Conservation (phyloP, 2,113 vertebrate genomes). For the Axis porcinus region DNA sequence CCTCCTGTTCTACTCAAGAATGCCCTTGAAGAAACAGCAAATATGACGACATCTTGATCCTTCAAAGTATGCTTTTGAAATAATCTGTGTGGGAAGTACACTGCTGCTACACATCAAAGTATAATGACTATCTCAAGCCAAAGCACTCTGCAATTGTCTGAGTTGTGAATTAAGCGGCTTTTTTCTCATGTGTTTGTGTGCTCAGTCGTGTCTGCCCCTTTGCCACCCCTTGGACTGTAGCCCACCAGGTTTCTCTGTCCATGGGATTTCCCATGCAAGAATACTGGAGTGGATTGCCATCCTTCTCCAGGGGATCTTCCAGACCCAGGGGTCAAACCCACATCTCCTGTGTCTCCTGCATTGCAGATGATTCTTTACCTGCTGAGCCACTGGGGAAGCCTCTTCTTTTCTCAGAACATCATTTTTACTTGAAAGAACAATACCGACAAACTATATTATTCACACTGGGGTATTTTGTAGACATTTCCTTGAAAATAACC, state of each 20-base stretch:
- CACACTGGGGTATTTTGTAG: background rate
- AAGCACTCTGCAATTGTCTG: background rate
- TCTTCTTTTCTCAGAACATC: background rate
- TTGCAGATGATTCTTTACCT: too few species aligned
- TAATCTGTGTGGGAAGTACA: background rate
- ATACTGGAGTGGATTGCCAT: too few species aligned
- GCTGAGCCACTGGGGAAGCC: too few species aligned
- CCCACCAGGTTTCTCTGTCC: too few species aligned
- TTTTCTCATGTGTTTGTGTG: background rate
- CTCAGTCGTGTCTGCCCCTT: too few species aligned
- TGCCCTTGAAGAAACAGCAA: background rate
- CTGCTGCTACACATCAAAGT: background rate
- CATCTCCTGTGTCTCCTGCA: too few species aligned
- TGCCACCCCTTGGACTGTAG: too few species aligned
- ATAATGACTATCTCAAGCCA: background rate
- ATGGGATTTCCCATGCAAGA: too few species aligned
- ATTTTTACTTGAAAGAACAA: background rate
- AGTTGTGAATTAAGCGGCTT: background rate
- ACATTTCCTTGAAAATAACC: background rate
- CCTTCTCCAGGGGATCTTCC: too few species aligned
- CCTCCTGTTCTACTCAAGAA: background rate
- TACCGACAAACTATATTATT: background rate
- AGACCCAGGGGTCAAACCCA: too few species aligned
- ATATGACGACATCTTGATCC: background rate
- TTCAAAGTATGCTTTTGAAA: background rate